Evolutionary conservation across 2,888 invertebrate genomes (phyloP), one percentile per base, ranked within the genome.

Genomic region (Ethmia dodecea): DNA sequence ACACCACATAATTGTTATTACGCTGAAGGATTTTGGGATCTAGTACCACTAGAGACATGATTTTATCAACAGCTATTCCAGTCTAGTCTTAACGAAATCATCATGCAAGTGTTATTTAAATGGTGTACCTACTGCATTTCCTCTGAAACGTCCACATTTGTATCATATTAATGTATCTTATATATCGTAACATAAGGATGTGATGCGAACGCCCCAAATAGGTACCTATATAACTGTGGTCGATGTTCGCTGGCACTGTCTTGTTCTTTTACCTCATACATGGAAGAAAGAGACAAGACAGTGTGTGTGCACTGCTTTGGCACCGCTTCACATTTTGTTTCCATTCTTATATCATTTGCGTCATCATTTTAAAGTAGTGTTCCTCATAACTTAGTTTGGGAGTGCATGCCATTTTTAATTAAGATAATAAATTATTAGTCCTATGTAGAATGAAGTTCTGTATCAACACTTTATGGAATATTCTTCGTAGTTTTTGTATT

Each of bases 201-300:
- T 60, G 60, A 70, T 75, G 70, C 73, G 70, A 61, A 60, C 67
- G 68, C 61, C 58, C n/a, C 45, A 33, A 50, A 51, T 51, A 56
- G n/a, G n/a, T n/a, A n/a, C n/a, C 41, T 47, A 56, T 22, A n/a
- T n/a, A n/a, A n/a, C n/a, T 64, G 67, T 77, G 74, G 75, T 78
- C 76, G 71, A 76, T 74, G 75, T 78, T 70, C 67, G 70, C 71
- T 42, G 22, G 49, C 68, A 60, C 61, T 77, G 76, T 73, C 77
- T 76, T 79, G 79, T 78, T 22, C n/a, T 22, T n/a, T 22, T n/a
- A 22, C 22, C 8, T n/a, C 8, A 22, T n/a, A 9, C 22, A 22
- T 8, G n/a, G n/a, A n/a, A 26, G 15, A 3, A 28, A 40, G 60
- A 65, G 66, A 73, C 78, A 77, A 70, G 66, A 64, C 71, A 69